Base-by-base conservation (phyloP, 2,888 invertebrate genomes). In the Athalia cordata region DNA sequence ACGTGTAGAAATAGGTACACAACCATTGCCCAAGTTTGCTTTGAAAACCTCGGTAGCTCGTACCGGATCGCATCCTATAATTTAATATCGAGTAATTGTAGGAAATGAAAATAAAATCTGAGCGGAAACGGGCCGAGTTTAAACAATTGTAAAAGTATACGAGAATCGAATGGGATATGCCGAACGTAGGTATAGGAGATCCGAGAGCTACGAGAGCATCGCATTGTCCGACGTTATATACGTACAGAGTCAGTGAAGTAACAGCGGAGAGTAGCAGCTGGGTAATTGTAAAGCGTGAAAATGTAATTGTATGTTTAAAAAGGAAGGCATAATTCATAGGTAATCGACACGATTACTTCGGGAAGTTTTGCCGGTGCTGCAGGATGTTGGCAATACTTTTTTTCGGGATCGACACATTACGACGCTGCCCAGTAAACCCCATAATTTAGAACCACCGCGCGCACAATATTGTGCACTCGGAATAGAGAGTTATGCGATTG, bases 311-410 rank as follows among this genome's bases (percentile, higher is more conserved):
- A 75, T 29, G 75, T 75, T 72, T 8, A 49, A 59, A 72, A 72
- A 72, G 72, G 72, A 72, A 64, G 75, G 61, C 62, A 75, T 75
- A 75, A 75, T 75, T 75, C 62, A 29, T 75, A 64, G 75, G 75
- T 64, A 75, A 75, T 64, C 62, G 75, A 62, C 64, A 29, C 62
- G 75, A 64, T 64, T 61, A 62, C 62, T 29, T n/a, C 50, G 62
- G 29, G 47, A 57, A 59, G 47, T 47, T 72, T 11, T 3, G 11
- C 47, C 49, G 49, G 47, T 13, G 9, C 72, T 9, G 72, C 72
- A 72, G 72, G 72, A 72, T 72, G 72, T 72, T 72, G 72, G 59
- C 72, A 59, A 72, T 59, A 72, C 72, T 61, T 57, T 72, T 72
- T 45, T 72, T 72, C 72, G 9, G 55, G 55, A 8, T 55, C 55